Evolutionary conservation across 2,113 vertebrate species (phyloP), one percentile per base, ranked within the genome.

Genomic region (Chrysochloris asiatica): DNA sequence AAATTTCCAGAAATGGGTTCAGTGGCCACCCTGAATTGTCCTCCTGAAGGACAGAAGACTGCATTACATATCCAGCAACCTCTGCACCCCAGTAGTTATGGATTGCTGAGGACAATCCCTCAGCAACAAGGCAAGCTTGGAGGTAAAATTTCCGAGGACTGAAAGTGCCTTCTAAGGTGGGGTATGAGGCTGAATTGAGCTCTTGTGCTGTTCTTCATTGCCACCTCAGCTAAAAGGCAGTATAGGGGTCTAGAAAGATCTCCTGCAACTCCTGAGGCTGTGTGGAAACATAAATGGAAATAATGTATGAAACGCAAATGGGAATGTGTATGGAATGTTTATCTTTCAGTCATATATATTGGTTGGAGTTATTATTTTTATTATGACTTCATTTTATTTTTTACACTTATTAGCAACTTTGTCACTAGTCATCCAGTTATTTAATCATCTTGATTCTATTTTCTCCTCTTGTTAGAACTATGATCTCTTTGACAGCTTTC

Each of bases 61-160:
- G 11, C 0, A 28, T 8, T 10, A 7, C 9, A 41, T 24, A 28
- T n/a, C n/a, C n/a, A n/a, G n/a, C n/a, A n/a, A n/a, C n/a, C n/a
- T 3, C 67, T 26, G 24, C 22, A 21, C 11, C 41, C 14, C 6
- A 5, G 12, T 82, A 24, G 4, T 0, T 52, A 30, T 61, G 10
- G 8, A 33, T 1, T 43, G 61, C 92, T 33, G 6, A 85, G 6
- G 36, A 12, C n/a, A 63, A 65, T 63, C n/a, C 4, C 17, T n/a
- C 21, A 65, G 72, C 0, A 5, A 17, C 6, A 45, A 19, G n/a
- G 50, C 71, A 36, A 43, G 72, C 22, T 30, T 24, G 1, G 14
- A 82, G 47, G 30, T 21, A 75, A 63, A 41, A n/a, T 56, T 83
- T 22, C 11, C 8, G 47, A 83, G 50, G 33, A 38, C 36, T 6